A percentile compares a stretch with the other conserved stretches of the same genome.
Conservation (phyloP, 2,888 invertebrate genomes). For the Drosophila conformis region DNA sequence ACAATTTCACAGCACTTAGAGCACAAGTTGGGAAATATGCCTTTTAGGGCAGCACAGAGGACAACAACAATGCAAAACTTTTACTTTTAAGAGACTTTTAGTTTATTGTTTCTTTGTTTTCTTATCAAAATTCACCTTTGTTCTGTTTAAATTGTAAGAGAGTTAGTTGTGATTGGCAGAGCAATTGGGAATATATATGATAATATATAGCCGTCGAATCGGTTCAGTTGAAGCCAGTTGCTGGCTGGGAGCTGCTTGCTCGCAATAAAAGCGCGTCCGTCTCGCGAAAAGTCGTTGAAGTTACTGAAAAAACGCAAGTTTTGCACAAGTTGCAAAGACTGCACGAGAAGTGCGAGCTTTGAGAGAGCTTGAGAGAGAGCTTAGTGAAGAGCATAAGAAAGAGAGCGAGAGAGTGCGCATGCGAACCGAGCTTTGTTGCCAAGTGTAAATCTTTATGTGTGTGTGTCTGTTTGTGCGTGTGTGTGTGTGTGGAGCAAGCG, state of each 20-base stretch:
- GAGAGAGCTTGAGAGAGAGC: conserved; percentile 13
- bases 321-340: conserved; percentile 39
- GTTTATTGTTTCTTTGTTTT: conserved; percentile 13
- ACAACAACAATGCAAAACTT: conserved; percentile 57
- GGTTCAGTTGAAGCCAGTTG: conserved; percentile 60
- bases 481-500: conserved; percentile 57
- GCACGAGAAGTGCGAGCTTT: conserved; percentile 51
- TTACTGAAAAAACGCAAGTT: conserved; percentile 72
- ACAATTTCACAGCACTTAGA: conserved; percentile 36
- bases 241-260: conserved; percentile 50
- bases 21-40: conserved; percentile 21
- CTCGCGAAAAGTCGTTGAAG: conserved; percentile 81
- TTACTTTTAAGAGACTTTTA: conserved; percentile 50
- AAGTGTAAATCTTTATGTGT: conserved; percentile 54
- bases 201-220: conserved; percentile 66
- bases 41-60: conserved; percentile 55
- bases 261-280: conserved; percentile 70
- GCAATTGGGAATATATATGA: conserved; percentile 43
- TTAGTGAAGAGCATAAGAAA: neutral
- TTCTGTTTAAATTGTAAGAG: conserved; percentile 39
- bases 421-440: conserved; percentile 59
- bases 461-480: conserved; percentile 27
- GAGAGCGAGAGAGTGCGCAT: conserved; percentile 12
- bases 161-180: conserved; percentile 30
- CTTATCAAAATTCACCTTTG: conserved; percentile 60